Evolutionary conservation across 2,888 invertebrate species (phyloP).

Genomic region (Operophtera brumata): DNA sequence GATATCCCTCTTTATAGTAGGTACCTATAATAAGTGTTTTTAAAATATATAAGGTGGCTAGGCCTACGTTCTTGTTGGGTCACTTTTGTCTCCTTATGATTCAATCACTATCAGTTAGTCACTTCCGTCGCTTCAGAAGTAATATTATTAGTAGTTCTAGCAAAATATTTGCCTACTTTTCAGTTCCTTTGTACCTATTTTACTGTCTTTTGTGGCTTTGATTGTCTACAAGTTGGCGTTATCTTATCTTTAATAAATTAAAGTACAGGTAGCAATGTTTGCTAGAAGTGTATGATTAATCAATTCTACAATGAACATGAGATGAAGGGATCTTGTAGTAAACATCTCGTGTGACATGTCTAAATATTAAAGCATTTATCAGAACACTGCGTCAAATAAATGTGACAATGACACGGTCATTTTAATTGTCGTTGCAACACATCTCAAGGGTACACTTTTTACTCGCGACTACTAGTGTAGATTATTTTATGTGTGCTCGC

Average conservation of each 20-base stretch:
- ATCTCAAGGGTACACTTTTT: conserved; percentile 44
- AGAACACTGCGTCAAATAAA: conserved; percentile 48
- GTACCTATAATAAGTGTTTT: too few relatives aligned
- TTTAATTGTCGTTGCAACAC: conserved; percentile 40
- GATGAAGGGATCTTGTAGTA: conserved; percentile 50
- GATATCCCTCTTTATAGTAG: too few relatives aligned
- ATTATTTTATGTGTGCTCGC: conserved; percentile 3
- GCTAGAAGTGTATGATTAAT: conserved; percentile 55
- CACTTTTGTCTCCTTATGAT: too few relatives aligned
- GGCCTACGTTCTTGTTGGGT: too few relatives aligned
- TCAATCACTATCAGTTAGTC: background rate
- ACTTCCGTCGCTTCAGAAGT: background rate
- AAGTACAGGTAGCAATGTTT: conserved; percentile 62
- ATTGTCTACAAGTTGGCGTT: conserved; percentile 37
- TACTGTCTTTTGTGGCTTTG: conserved; percentile 1
- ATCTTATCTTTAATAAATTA: conserved; percentile 59
- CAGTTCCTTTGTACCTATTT: background rate
- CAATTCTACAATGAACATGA: conserved; percentile 57
- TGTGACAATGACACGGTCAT: conserved; percentile 59
- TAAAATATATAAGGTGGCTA: too few relatives aligned
- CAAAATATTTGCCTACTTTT: conserved; percentile 12
- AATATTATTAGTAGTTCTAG: background rate
- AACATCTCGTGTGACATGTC: conserved; percentile 60
- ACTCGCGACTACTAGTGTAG: too few relatives aligned
- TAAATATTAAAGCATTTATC: conserved; percentile 48